These are phyloP conservation scores for Jordanella pulchra DNA, from an alignment of 2,797 vertebrate species.

Conservation along the genomic window DNA sequence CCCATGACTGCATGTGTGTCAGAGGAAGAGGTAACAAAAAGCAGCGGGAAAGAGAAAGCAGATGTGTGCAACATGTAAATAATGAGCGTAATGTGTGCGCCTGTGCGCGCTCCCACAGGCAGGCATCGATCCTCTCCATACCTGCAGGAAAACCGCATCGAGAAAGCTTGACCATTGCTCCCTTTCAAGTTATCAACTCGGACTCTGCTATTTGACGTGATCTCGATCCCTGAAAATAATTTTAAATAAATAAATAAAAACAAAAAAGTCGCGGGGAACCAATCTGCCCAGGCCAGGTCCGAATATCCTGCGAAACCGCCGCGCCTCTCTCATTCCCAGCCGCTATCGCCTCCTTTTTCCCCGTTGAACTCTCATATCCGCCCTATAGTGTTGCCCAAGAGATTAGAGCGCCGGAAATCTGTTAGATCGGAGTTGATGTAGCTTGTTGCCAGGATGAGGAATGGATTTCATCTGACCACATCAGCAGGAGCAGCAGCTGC, in stretches of 20 bases:
- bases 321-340: conserved; percentile 29
- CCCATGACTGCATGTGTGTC: background rate
- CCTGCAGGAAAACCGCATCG: conserved; percentile 37
- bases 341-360: conserved; percentile 10
- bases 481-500: conserved; percentile 14
- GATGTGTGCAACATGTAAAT: conserved; percentile 41
- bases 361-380: conserved; percentile 36
- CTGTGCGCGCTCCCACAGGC: conserved; percentile 3
- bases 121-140: conserved; percentile 28
- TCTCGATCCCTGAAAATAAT: background rate
- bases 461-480: conserved; percentile 36
- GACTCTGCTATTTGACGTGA: conserved; percentile 7
- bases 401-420: conserved; percentile 4
- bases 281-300: conserved; percentile 12
- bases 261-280: conserved; percentile 4
- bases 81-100: background rate
- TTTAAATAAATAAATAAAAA: background rate
- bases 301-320: conserved; percentile 8
- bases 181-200: conserved; percentile 30
- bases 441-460: conserved; percentile 27
- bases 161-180: conserved; percentile 33
- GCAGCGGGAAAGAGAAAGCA: background rate
- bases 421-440: conserved; percentile 20
- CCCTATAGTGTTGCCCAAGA: background rate
- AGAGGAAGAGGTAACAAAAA: background rate